A percentile compares a stretch with the other conserved stretches of the same genome.
Conservation (phyloP, 2,888 invertebrate genomes). For the Lottia gigantea region DNA sequence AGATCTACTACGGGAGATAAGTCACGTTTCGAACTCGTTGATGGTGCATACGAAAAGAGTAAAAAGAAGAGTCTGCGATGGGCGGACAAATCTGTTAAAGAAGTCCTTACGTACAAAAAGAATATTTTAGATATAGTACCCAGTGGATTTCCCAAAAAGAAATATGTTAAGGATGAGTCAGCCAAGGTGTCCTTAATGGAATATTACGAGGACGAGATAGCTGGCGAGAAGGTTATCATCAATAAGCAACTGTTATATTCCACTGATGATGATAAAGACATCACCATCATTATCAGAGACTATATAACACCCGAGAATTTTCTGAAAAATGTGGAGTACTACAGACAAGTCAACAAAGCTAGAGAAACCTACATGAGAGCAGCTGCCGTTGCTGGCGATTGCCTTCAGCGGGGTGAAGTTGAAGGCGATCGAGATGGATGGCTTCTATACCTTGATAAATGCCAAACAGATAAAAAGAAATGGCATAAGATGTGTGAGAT, state of each 20-base stretch:
- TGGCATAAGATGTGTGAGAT: not conserved
- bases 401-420: not conserved
- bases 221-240: slow-evolving; percentile 4
- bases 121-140: too few species aligned
- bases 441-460: not conserved
- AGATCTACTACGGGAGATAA: not conserved
- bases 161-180: not conserved
- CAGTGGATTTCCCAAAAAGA: too few species aligned
- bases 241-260: slow-evolving; percentile 2
- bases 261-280: slow-evolving; percentile 6
- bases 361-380: slow-evolving; percentile 5
- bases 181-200: not conserved
- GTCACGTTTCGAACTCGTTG: not conserved
- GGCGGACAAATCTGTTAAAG: too few species aligned
- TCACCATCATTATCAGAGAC: not conserved
- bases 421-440: slow-evolving; percentile 11
- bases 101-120: too few species aligned
- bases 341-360: slow-evolving; percentile 13
- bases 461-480: not conserved
- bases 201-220: slow-evolving; percentile 5
- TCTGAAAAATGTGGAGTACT: not conserved
- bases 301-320: slow-evolving; percentile 9
- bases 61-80: too few species aligned
- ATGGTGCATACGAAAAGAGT: not conserved
- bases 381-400: not conserved